Conservation (phyloP, 2,797 vertebrate genomes). For the Lepus townsendii region DNA sequence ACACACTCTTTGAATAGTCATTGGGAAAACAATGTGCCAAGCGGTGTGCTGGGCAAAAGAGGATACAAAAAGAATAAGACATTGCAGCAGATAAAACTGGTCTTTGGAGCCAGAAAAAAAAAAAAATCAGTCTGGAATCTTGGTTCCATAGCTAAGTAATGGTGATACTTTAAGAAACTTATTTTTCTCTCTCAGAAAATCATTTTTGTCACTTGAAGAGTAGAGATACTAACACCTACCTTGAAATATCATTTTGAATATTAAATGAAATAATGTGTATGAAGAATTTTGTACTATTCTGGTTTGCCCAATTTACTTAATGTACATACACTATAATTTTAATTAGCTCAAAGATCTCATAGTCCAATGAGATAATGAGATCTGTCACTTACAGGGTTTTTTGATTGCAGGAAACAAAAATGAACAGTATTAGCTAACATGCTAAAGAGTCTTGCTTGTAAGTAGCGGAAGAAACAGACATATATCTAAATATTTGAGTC, state of each 20-base stretch:
- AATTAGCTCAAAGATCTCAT: conserved; percentile 17
- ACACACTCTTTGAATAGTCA: neutral
- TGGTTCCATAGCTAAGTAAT: neutral
- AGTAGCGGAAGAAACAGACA: neutral
- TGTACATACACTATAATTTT: neutral
- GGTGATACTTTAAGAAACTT: neutral
- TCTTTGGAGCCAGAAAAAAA: neutral
- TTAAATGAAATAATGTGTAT: conserved; percentile 9
- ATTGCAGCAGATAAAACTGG: neutral
- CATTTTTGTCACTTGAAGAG: conserved; percentile 34
- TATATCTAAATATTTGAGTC: neutral
- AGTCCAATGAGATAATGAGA: neutral
- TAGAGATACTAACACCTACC: neutral
- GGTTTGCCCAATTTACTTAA: neutral
- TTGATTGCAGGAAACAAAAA: conserved; percentile 5
- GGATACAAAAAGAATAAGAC: neutral
- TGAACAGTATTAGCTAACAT: neutral
- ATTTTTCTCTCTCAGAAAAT: neutral
- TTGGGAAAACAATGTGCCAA: neutral
- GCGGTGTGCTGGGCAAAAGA: neutral
- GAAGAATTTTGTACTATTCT: neutral
- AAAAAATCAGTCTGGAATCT: neutral
- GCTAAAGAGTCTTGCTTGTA: neutral
- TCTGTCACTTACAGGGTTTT: neutral
- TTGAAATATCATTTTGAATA: conserved; percentile 21